These are phyloP conservation scores for Artemisiospiza belli DNA, from an alignment of 2,113 vertebrate genomes.

Conservation along the genomic window DNA sequence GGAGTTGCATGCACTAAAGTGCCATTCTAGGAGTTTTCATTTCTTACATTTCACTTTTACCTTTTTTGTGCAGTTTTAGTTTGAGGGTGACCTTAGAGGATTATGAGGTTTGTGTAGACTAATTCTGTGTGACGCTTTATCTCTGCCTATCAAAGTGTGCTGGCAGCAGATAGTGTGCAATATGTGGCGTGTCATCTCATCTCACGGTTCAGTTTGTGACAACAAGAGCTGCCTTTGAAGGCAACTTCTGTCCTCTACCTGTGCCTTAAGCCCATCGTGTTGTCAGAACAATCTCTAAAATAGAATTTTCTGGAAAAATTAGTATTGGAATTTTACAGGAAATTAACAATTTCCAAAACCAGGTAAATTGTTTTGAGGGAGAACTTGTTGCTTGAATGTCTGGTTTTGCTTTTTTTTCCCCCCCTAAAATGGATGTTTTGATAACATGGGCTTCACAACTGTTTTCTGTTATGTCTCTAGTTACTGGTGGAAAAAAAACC, in stretches of 20 bases:
- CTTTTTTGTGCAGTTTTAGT: not conserved
- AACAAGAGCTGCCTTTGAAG: not conserved
- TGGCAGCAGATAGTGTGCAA: not conserved
- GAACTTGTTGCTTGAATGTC: not conserved
- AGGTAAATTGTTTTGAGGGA: not conserved
- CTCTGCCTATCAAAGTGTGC: not conserved
- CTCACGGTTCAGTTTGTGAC: not conserved
- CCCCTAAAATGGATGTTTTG: not conserved
- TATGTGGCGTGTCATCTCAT: rapidly evolving
- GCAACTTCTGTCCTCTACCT: not conserved
- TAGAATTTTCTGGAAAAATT: not conserved
- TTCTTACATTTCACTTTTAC: not conserved
- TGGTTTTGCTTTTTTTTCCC: rapidly evolving
- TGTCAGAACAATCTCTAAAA: not conserved
- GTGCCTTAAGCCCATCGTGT: rapidly evolving
- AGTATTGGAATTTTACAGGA: not conserved
- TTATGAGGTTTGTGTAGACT: not conserved
- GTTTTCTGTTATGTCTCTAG: not conserved
- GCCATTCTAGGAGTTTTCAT: not conserved
- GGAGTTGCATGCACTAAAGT: rapidly evolving
- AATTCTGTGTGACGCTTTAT: not conserved
- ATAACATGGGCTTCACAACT: not conserved
- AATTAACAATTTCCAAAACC: not conserved
- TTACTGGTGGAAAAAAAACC: not conserved
- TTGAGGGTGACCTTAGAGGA: not conserved